Base-by-base conservation (phyloP, 2,888 invertebrate species). In the Drosophila mulleri region DNA sequence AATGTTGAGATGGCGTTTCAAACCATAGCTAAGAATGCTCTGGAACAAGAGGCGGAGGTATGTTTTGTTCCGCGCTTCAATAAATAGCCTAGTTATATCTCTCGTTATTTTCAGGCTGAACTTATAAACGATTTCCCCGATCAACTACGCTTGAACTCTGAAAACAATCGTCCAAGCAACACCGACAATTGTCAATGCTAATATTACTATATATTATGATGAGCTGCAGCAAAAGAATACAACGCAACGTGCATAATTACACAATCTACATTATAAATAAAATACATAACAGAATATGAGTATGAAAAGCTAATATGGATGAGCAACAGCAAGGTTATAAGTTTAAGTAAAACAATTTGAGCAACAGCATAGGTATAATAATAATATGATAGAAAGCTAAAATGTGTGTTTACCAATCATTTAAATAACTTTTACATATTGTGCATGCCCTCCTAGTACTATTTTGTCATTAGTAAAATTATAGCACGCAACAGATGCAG, bases 1-100 rank as follows among this genome's bases (percentile, higher is more conserved):
- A 99, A 99, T 93, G 99, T 99, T 65, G 99, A 99, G 93, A 96
- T 98, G 93, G 99, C 99, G 85, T 99, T 99, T 94, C 97, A 98
- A 94, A 98, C 98, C 75, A 99, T 99, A 92, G 99, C 99, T 67
- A 97, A 98, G 92, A 98, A 98, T 94, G 99, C 99, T 56, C 94
- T 99, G 89, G 98, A 98, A 57, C 97, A 97, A 93, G 97, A 97
- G 92, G 96, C 95, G 80, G 97, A 98, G 94, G 96, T 96, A 78
- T 3, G 5, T 14, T 7, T 58, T 41, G 12, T 16, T 14, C 7
- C 0, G 7, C 18, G 5, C 1, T 20, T 11, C 2, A 4, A 1
- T 16, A 37, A 16, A 48, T 8, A 29, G 29, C 29, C 29, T 8
- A 29, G 45, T 42, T 16, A 37, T 29, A 12, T 50, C 7, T 26